Conservation (phyloP, 2,113 vertebrate species). For the Euleptes europaea region DNA sequence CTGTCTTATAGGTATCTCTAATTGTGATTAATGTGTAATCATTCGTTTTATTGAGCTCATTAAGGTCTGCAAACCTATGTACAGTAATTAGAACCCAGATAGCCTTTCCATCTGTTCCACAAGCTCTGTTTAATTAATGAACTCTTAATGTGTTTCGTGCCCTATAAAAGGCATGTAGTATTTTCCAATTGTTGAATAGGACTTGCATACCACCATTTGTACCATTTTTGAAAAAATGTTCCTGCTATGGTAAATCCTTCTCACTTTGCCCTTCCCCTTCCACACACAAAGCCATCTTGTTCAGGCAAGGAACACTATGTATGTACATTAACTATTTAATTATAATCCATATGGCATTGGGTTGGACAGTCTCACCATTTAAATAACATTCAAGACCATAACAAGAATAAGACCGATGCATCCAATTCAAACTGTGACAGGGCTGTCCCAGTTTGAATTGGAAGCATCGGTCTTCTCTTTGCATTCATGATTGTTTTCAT, state of each 20-base stretch:
- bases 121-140: slow-evolving; percentile 97
- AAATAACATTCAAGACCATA: too few species aligned
- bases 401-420: too few species aligned
- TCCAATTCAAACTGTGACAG: too few species aligned
- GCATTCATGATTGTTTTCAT: too few species aligned
- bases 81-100: slow-evolving; percentile 91
- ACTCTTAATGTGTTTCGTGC: slow-evolving; percentile 85
- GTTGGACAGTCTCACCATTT: background rate
- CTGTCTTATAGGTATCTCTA: slow-evolving; percentile 76
- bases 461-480: too few species aligned
- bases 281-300: background rate
- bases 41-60: slow-evolving; percentile 84
- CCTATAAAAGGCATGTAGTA: slow-evolving; percentile 82
- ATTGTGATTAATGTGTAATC: slow-evolving; percentile 83
- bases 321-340: background rate
- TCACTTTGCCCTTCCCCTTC: background rate
- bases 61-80: slow-evolving; percentile 82
- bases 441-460: too few species aligned
- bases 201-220: slow-evolving; percentile 79
- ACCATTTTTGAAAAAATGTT: slow-evolving; percentile 35
- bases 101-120: slow-evolving; percentile 94
- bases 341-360: background rate
- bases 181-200: slow-evolving; percentile 87
- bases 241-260: slow-evolving; percentile 55
- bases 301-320: background rate